Percentiles rank a stretch among this genome's conserved stretches.
Evolutionary conservation across 1,140 invertebrate genomes (phyloP).

Genomic region (Thaumatotibia leucotreta): DNA sequence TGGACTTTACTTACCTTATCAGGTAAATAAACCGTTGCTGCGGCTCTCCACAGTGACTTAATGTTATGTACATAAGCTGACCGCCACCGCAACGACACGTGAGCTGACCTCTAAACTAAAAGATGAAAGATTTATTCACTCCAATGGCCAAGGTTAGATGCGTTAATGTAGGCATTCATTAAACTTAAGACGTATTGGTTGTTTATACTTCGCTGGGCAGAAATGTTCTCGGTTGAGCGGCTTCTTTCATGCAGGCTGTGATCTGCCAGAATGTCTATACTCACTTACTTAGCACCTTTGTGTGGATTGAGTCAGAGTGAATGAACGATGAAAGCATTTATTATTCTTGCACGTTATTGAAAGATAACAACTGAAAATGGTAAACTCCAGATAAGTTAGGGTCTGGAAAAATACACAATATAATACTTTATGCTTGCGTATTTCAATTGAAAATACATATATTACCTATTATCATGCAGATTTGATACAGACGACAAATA

Average conservation of each 20-base stretch:
- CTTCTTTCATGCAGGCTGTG: constrained; percentile 6
- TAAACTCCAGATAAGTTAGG: neutral
- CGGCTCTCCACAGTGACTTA: neutral
- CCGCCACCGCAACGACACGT: neutral
- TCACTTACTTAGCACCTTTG: neutral
- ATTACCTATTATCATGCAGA: too few species aligned
- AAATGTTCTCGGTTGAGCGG: constrained; percentile 1
- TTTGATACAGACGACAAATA: too few species aligned
- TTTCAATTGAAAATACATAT: too few species aligned
- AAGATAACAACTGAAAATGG: neutral
- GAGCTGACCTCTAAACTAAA: neutral
- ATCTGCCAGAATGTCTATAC: neutral
- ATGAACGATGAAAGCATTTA: neutral
- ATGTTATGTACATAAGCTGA: neutral
- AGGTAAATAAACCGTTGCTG: neutral
- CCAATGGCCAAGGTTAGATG: neutral
- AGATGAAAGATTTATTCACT: constrained; percentile 4
- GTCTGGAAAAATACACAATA: too few species aligned
- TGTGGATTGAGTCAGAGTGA: neutral
- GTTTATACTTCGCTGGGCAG: constrained; percentile 11
- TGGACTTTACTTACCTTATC: neutral
- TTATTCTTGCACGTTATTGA: neutral
- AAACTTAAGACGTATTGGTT: constrained; percentile 12
- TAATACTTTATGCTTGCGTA: too few species aligned
- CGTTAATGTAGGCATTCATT: constrained; percentile 13